Conservation (phyloP, 2,113 vertebrate species). For the Peromyscus californicus region DNA sequence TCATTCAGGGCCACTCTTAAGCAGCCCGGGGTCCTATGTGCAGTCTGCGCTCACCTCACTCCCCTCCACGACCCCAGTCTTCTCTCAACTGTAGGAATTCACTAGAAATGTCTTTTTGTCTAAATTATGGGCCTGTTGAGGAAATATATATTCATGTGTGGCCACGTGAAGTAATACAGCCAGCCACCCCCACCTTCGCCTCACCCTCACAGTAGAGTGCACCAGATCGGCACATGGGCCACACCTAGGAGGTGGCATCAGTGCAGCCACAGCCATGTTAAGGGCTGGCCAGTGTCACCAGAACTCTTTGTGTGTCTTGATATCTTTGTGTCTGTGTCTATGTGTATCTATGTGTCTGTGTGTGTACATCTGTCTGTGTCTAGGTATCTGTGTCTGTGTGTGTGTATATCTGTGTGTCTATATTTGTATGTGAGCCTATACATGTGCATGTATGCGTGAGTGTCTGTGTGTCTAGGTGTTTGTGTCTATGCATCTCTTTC, state of each 20-base stretch:
- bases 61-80: rapidly evolving
- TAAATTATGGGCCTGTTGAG: background rate
- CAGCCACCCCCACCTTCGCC: background rate
- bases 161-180: background rate
- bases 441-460: background rate
- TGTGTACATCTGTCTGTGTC: background rate
- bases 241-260: background rate
- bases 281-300: background rate
- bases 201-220: no score
- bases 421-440: no score
- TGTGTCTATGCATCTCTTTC: background rate
- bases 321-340: background rate
- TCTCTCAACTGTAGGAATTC: background rate
- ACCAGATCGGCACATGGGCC: no score
- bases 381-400: background rate
- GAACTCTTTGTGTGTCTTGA: background rate
- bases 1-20: rapidly evolving
- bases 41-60: background rate
- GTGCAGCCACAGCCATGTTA: background rate
- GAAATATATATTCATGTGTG: background rate
- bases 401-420: rapidly evolving
- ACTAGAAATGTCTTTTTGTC: background rate
- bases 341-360: background rate
- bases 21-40: background rate
- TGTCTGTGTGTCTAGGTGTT: background rate